phyloP scores from a whole-genome alignment of 2,888 invertebrate genomes.

The Druceiella hillmani region DNA sequence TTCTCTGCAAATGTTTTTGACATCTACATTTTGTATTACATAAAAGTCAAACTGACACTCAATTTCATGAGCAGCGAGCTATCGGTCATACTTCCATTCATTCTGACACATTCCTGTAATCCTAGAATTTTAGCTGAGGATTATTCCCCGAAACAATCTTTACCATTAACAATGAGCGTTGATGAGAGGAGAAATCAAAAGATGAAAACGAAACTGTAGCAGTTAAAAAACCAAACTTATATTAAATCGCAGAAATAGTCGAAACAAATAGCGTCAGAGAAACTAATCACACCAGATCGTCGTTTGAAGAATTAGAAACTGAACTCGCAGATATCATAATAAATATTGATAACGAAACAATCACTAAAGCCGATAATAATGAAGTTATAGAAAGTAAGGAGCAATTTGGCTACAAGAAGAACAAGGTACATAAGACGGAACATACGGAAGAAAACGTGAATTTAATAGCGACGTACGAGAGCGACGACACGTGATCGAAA shows the following conservation, averaged over 20 bases:
- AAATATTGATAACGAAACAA: constrained; percentile 42
- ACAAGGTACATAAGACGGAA: constrained; percentile 30
- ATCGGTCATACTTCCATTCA: constrained; percentile 75
- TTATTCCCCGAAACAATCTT: constrained; percentile 43
- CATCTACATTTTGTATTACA: constrained; percentile 87
- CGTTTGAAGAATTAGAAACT: constrained; percentile 13
- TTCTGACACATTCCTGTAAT: constrained; percentile 66
- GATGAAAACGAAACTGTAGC: constrained; percentile 29
- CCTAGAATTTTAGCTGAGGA: constrained; percentile 53
- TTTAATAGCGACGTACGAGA: constrained; percentile 45
- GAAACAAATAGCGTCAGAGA: constrained; percentile 21
- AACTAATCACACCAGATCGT: background rate
- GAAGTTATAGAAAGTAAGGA: background rate
- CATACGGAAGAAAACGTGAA: constrained; percentile 40
- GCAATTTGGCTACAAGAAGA: constrained; percentile 7
- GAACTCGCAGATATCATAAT: constrained; percentile 44
- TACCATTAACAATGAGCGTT: constrained; percentile 44
- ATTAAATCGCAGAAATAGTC: constrained; percentile 28
- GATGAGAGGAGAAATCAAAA: constrained; percentile 35
- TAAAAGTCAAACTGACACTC: constrained; percentile 77
- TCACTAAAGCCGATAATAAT: constrained; percentile 25
- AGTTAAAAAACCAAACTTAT: constrained; percentile 39
- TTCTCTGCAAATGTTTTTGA: constrained; percentile 70
- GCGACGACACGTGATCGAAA: constrained; percentile 51
- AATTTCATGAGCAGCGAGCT: constrained; percentile 79